Evolutionary conservation across 2,113 vertebrate species (phyloP).

Genomic region (Arizona elegans): DNA sequence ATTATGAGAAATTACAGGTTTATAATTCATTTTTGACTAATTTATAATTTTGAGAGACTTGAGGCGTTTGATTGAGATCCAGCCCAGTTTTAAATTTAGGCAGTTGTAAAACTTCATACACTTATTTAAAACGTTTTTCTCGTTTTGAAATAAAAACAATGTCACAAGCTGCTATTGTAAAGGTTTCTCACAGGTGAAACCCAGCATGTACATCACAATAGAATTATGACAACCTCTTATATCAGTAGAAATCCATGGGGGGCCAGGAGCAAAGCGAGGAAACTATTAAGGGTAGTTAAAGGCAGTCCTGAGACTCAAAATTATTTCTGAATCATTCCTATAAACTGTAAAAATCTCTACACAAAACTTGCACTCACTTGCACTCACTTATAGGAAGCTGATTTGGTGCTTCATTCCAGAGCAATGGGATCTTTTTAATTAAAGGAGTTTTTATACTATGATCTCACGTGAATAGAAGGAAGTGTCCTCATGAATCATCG

Average conservation of each 20-base stretch:
- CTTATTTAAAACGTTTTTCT: constrained; percentile 17
- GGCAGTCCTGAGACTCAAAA: not conserved
- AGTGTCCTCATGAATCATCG: fast-evolving
- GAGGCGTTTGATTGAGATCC: constrained; percentile 35
- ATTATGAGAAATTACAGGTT: constrained; percentile 57
- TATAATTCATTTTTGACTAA: constrained; percentile 60
- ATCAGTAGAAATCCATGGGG: not conserved
- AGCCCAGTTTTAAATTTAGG: constrained; percentile 28
- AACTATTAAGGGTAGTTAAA: constrained; percentile 17
- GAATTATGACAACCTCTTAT: not conserved
- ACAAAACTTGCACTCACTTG: fast-evolving
- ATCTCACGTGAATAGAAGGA: fast-evolving
- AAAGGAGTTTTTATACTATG: not conserved
- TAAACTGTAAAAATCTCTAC: fast-evolving
- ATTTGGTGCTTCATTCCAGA: not conserved
- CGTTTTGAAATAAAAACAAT: constrained; percentile 30
- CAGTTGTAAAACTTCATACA: constrained; percentile 22
- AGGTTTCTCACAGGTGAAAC: constrained; percentile 23
- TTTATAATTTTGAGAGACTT: constrained; percentile 47
- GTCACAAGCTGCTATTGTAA: constrained; percentile 37
- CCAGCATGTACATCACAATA: not conserved
- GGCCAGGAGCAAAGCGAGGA: not conserved
- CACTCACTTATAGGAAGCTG: fast-evolving
- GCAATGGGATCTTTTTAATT: fast-evolving
- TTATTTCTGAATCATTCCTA: fast-evolving